phyloP scores from a whole-genome alignment of 2,797 vertebrate species.

The Peromyscus aztecus region DNA sequence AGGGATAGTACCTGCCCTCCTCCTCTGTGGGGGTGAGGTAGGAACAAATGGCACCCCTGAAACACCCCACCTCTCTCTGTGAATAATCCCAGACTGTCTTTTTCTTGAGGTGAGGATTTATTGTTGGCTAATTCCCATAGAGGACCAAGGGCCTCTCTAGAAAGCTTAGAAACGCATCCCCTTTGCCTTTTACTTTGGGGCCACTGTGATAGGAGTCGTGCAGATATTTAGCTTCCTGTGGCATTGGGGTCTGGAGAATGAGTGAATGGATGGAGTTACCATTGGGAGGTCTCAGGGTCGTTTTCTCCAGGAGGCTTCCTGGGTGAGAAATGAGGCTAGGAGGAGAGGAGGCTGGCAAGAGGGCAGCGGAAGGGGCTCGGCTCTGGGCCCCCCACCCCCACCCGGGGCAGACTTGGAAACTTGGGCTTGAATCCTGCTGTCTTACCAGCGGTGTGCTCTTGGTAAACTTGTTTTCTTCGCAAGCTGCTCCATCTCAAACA shows the following conservation, averaged over 20 bases:
- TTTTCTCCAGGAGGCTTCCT: not conserved
- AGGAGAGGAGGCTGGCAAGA: not conserved
- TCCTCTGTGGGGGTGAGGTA: fast-evolving
- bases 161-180: not conserved
- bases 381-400: too few relatives aligned
- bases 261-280: not conserved
- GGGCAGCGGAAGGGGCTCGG: fast-evolving
- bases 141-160: not conserved
- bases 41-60: fast-evolving
- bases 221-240: not conserved
- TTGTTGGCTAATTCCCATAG: not conserved
- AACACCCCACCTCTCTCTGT: not conserved
- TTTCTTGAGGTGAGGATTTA: not conserved
- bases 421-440: not conserved
- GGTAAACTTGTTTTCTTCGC: not conserved
- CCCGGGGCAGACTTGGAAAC: not conserved
- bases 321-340: not conserved
- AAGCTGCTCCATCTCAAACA: not conserved
- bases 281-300: not conserved
- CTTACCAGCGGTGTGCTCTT: not conserved
- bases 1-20: not conserved
- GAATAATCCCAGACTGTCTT: not conserved
- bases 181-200: not conserved
- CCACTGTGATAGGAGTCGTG: not conserved
- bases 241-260: not conserved